Percentiles rank a stretch among this genome's conserved stretches.
Evolutionary conservation across 2,888 invertebrate species (phyloP).

Genomic region (Macropis europaea): DNA sequence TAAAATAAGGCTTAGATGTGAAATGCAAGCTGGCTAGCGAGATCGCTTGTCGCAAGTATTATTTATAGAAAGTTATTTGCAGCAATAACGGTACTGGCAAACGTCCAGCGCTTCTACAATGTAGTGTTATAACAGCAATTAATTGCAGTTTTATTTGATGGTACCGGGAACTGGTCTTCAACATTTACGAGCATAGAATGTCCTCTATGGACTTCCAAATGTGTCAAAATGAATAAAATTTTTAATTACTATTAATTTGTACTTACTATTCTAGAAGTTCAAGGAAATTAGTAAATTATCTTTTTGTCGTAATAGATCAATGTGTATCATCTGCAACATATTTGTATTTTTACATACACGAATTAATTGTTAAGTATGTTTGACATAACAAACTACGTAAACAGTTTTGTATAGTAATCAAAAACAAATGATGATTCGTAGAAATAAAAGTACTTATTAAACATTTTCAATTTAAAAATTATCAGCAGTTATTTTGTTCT

Average conservation of each 20-base stretch:
- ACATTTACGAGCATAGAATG: background rate
- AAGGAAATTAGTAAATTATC: too few relatives aligned
- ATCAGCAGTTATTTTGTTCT: too few relatives aligned
- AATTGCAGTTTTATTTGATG: slow-evolving; percentile 45
- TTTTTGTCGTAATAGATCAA: too few relatives aligned
- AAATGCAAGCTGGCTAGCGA: slow-evolving; percentile 41
- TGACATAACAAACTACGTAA: too few relatives aligned
- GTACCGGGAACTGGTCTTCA: slow-evolving; percentile 4
- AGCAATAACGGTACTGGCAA: slow-evolving; percentile 59
- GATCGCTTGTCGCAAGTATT: slow-evolving; percentile 54
- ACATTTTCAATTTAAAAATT: too few relatives aligned
- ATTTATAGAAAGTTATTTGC: slow-evolving; percentile 62
- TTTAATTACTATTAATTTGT: background rate
- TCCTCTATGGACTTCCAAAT: background rate
- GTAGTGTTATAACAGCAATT: slow-evolving; percentile 49
- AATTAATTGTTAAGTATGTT: too few relatives aligned
- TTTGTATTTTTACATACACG: too few relatives aligned
- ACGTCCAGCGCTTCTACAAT: slow-evolving; percentile 52
- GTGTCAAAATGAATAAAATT: background rate
- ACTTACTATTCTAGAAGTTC: too few relatives aligned
- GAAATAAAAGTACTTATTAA: too few relatives aligned
- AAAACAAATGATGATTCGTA: too few relatives aligned
- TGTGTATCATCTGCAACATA: too few relatives aligned
- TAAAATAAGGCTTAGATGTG: slow-evolving; percentile 19
- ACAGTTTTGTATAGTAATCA: too few relatives aligned